These are phyloP conservation scores for Rotaria sp. DNA, from an alignment of 2,888 invertebrate genomes.

Conservation along the genomic window DNA sequence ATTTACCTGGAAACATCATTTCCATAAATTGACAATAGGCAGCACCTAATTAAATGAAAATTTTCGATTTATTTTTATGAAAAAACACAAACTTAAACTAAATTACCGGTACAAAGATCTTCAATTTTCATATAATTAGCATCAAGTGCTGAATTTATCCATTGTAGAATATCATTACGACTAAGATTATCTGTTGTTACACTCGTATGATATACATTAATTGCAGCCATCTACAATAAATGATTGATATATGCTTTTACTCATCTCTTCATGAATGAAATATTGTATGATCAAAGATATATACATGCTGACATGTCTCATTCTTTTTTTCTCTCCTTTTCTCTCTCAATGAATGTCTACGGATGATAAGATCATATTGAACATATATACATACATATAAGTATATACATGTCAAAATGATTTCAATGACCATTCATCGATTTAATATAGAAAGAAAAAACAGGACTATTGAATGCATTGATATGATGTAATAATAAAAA, in stretches of 20 bases:
- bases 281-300: too few species aligned
- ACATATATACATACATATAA: background rate
- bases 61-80: too few species aligned
- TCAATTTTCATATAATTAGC: slow-evolving; percentile 86
- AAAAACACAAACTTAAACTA: background rate
- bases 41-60: slow-evolving; percentile 59
- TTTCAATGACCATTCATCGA: too few species aligned
- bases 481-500: background rate
- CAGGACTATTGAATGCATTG: too few species aligned
- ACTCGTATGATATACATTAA: slow-evolving; percentile 91
- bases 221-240: slow-evolving; percentile 18
- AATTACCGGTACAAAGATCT: slow-evolving; percentile 80
- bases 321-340: background rate
- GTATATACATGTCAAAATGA: too few species aligned
- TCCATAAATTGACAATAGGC: slow-evolving; percentile 99
- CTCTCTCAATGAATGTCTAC: background rate
- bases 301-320: too few species aligned
- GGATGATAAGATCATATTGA: background rate
- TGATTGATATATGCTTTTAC: too few species aligned
- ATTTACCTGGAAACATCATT: slow-evolving; percentile 77
- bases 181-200: slow-evolving; percentile 93
- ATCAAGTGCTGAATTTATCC: slow-evolving; percentile 94
- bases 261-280: too few species aligned
- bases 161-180: slow-evolving; percentile 92
- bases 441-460: too few species aligned